These are phyloP conservation scores for Pteropus rufus DNA, from an alignment of 2,797 vertebrate genomes.

Conservation along the genomic window DNA sequence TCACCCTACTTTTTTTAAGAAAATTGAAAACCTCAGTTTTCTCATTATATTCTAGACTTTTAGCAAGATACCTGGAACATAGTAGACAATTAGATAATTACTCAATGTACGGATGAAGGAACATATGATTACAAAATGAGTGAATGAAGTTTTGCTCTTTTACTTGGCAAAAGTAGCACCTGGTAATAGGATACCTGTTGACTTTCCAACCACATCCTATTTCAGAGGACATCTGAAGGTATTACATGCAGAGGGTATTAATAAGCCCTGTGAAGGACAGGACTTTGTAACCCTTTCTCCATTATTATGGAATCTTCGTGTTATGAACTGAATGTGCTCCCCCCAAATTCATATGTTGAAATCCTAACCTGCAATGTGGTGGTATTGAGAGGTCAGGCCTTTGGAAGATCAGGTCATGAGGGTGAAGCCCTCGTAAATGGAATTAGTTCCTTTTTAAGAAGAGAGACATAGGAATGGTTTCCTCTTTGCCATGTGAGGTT, in stretches of 20 bases:
- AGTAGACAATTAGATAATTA: neutral
- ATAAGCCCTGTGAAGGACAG: neutral
- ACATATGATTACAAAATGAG: neutral
- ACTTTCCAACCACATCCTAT: neutral
- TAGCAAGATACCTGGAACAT: neutral
- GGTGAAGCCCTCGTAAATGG: neutral
- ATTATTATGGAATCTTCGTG: neutral
- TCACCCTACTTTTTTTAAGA: neutral
- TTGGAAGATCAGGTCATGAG: neutral
- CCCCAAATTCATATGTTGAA: neutral
- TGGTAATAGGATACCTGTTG: neutral
- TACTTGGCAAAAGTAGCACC: neutral
- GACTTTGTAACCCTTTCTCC: neutral
- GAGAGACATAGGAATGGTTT: neutral
- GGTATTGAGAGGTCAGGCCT: fast-evolving
- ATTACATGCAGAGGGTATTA: neutral
- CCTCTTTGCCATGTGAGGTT: neutral
- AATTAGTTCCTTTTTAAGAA: neutral
- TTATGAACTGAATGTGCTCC: fast-evolving
- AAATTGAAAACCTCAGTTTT: neutral
- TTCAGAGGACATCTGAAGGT: neutral
- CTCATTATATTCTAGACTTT: neutral
- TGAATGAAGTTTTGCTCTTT: neutral
- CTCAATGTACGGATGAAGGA: neutral
- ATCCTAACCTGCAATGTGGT: neutral